Conservation (phyloP, 1,140 invertebrate species). For the Drosophila santomea region DNA sequence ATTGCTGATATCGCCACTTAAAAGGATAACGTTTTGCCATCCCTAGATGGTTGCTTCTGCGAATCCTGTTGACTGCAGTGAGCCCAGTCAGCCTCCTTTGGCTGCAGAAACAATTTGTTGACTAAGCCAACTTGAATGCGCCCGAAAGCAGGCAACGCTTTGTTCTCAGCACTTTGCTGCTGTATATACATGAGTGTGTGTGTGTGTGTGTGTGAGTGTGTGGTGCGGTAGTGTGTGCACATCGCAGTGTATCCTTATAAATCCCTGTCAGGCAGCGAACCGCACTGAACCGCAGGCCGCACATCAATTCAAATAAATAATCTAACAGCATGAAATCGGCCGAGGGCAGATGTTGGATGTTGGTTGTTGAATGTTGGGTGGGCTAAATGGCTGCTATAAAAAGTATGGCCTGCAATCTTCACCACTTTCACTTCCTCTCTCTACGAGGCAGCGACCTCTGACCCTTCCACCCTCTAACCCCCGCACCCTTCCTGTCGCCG, state of each 20-base stretch:
- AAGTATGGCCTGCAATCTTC: slow-evolving; percentile 65
- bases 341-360: slow-evolving; percentile 32
- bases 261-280: slow-evolving; percentile 46
- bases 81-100: slow-evolving; percentile 14
- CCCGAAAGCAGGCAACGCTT: slow-evolving; percentile 32
- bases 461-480: not conserved
- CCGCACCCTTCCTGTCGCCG: not conserved
- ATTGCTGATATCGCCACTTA: not conserved
- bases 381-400: slow-evolving; percentile 74
- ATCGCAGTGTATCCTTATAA: slow-evolving; percentile 18
- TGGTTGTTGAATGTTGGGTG: slow-evolving; percentile 9
- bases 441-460: not conserved
- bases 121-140: slow-evolving; percentile 44
- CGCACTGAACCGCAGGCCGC: slow-evolving; percentile 54
- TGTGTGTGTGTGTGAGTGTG: too few species aligned
- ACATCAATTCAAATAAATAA: slow-evolving; percentile 82
- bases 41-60: slow-evolving; percentile 45
- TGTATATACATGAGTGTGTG: slow-evolving; percentile 1
- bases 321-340: slow-evolving; percentile 78
- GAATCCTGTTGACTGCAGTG: slow-evolving; percentile 29
- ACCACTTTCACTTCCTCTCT: slow-evolving; percentile 17
- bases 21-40: not conserved
- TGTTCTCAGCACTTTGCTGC: slow-evolving; percentile 10
- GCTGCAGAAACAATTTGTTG: slow-evolving; percentile 33
- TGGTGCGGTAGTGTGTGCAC: too few species aligned